Conservation (phyloP, 2,113 vertebrate species). For the Ardeotis arabs region DNA sequence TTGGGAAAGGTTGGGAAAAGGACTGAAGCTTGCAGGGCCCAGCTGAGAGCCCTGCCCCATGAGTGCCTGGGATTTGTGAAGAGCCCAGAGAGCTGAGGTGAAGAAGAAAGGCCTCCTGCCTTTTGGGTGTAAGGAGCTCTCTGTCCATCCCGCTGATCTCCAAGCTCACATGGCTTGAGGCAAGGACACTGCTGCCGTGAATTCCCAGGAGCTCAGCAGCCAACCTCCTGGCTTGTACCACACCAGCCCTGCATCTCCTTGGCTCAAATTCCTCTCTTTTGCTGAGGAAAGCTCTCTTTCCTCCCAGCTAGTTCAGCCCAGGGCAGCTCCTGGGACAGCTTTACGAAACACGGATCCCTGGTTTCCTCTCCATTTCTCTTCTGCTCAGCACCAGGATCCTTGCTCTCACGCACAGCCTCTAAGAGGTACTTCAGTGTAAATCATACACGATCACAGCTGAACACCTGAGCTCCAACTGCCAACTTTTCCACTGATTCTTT, state of each 20-base stretch:
- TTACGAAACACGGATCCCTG: fast-evolving
- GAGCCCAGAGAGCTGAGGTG: background rate
- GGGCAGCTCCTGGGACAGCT: background rate
- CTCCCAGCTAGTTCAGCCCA: background rate
- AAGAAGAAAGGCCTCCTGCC: background rate
- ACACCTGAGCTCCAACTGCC: background rate
- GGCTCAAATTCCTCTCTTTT: background rate
- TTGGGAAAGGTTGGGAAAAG: too few species aligned
- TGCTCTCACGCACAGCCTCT: fast-evolving
- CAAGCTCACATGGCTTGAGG: background rate
- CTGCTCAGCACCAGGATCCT: background rate
- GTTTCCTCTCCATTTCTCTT: fast-evolving
- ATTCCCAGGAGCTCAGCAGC: background rate
- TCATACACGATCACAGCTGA: fast-evolving
- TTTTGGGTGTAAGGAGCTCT: background rate
- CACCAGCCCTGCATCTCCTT: background rate
- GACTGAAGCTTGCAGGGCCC: background rate
- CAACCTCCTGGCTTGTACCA: background rate
- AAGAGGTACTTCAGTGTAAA: background rate
- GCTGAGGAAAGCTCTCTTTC: background rate
- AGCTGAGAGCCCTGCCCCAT: background rate
- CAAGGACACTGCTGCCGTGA: background rate
- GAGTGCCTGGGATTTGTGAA: background rate
- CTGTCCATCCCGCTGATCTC: background rate
- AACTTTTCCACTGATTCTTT: too few species aligned